Percentiles rank a stretch among this genome's conserved stretches.
phyloP scores from a whole-genome alignment of 1,140 invertebrate species.

The Leptoteleia sp. region DNA sequence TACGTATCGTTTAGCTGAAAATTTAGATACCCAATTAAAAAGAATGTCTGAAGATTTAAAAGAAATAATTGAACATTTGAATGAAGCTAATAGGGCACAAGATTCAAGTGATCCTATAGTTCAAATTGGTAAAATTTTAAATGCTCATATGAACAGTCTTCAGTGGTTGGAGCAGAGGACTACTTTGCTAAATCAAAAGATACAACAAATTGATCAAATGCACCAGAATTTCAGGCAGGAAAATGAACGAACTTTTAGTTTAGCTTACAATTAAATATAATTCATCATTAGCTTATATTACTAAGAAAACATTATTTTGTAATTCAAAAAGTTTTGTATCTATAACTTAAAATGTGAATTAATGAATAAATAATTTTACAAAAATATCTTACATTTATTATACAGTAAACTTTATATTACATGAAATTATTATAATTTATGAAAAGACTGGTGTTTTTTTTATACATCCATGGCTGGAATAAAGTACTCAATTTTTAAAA shows the following conservation, averaged over 20 bases:
- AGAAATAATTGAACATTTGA: conserved; percentile 96
- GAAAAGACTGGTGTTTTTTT: no score
- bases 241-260: conserved; percentile 86
- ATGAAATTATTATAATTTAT: no score
- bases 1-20: conserved; percentile 93
- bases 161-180: conserved; percentile 94
- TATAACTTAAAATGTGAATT: background rate
- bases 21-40: conserved; percentile 94
- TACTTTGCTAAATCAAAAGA: conserved; percentile 86
- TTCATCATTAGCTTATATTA: background rate
- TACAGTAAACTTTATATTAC: no score
- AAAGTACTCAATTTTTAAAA: conserved; percentile 84
- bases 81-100: conserved; percentile 91
- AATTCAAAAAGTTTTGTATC: conserved; percentile 3
- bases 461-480: conserved; percentile 79
- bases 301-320: background rate
- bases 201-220: conserved; percentile 91
- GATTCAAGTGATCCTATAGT: conserved; percentile 93
- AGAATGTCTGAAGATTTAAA: conserved; percentile 97
- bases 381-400: no score
- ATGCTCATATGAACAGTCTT: conserved; percentile 97
- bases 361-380: conserved; percentile 6
- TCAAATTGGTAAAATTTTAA: conserved; percentile 95
- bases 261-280: conserved; percentile 79
- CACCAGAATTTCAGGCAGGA: conserved; percentile 89